A percentile compares a stretch with the other conserved stretches of the same genome.
Conservation (phyloP, 2,797 vertebrate genomes). For the Eremophila alpestris region DNA sequence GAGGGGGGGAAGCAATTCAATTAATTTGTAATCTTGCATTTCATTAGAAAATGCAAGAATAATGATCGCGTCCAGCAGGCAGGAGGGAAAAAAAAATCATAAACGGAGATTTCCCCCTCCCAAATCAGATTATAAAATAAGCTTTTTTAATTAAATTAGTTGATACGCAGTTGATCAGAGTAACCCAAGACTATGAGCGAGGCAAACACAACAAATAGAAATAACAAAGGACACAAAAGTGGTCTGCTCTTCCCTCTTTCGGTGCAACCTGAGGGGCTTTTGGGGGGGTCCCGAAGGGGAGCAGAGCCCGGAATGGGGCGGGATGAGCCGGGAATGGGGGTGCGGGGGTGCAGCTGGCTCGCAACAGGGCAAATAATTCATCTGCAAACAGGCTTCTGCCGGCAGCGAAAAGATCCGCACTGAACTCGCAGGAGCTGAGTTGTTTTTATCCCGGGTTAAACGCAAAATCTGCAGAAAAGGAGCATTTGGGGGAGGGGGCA, state of each 20-base stretch:
- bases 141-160: slow-evolving; percentile 40
- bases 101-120: not conserved
- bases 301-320: not conserved
- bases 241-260: not conserved
- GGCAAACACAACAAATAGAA: not conserved
- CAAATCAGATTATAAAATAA: slow-evolving; percentile 48
- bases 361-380: not conserved
- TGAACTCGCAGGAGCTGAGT: not conserved
- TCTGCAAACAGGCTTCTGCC: not conserved
- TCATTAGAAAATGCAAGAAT: slow-evolving; percentile 63
- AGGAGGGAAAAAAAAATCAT: not conserved
- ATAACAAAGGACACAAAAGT: not conserved
- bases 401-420: not conserved
- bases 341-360: not conserved
- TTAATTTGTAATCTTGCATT: slow-evolving; percentile 59
- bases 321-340: not conserved
- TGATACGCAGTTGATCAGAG: not conserved
- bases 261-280: not conserved
- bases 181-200: not conserved
- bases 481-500: accelerated
- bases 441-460: not conserved
- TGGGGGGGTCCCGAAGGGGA: not conserved
- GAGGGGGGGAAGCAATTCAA: not conserved
- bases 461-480: not conserved
- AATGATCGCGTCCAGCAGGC: not conserved